A percentile compares a stretch with the other conserved stretches of the same genome.
These are phyloP conservation scores for Frankliniella fusca DNA, from an alignment of 2,888 invertebrate genomes.

Conservation along the genomic window DNA sequence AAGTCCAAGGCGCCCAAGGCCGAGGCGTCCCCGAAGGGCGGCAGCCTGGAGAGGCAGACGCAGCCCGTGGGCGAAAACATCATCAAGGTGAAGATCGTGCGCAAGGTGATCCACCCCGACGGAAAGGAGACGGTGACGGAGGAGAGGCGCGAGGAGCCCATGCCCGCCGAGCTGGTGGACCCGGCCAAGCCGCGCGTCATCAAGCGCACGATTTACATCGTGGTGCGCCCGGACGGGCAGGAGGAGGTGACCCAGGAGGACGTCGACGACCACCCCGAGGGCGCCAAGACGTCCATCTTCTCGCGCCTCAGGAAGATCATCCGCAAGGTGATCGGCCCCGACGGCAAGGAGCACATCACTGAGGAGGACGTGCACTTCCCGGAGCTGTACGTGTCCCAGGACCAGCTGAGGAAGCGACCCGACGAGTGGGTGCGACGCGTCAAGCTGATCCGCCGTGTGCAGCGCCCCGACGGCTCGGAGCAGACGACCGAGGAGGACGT, in stretches of 20 bases:
- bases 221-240: neutral
- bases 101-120: neutral
- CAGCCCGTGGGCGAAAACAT: neutral
- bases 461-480: neutral
- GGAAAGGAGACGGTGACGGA: neutral
- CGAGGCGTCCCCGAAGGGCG: neutral
- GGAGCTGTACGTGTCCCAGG: neutral
- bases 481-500: neutral
- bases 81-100: neutral
- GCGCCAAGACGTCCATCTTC: neutral
- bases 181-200: neutral
- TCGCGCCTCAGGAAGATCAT: neutral
- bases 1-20: neutral
- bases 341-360: neutral
- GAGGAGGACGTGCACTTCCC: neutral
- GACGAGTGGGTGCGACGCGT: neutral
- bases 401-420: neutral
- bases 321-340: neutral
- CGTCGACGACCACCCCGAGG: neutral
- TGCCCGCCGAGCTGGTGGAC: neutral
- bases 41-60: neutral
- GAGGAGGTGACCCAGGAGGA: neutral
- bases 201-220: neutral
- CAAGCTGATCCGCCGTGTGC: neutral
- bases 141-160: neutral